Evolutionary conservation across 2,888 invertebrate genomes (phyloP).

Genomic region (Macrophya annulata): DNA sequence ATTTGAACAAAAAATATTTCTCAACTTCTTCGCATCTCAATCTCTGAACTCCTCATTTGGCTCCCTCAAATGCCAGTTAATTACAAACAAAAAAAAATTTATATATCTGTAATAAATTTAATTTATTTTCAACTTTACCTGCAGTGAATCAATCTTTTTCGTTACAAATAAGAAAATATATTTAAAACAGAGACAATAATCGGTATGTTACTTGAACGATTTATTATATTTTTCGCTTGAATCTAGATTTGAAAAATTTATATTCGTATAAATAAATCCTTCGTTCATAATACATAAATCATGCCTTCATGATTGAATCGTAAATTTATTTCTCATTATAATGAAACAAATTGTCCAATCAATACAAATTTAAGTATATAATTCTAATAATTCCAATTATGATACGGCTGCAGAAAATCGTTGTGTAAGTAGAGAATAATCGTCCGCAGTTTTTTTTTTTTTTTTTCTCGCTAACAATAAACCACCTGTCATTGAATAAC

Average conservation of each 20-base stretch:
- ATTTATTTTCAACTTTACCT: too few relatives aligned
- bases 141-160: background rate
- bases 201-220: background rate
- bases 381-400: background rate
- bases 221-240: background rate
- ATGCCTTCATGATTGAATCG: background rate
- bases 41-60: too few relatives aligned
- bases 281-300: background rate
- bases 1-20: background rate
- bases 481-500: slow-evolving; percentile 32
- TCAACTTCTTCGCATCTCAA: background rate
- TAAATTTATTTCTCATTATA: background rate
- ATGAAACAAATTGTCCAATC: background rate
- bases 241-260: background rate
- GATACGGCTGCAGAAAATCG: background rate
- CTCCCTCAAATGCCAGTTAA: too few relatives aligned
- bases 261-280: background rate
- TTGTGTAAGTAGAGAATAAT: background rate
- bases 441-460: too few relatives aligned
- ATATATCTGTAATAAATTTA: too few relatives aligned
- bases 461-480: background rate
- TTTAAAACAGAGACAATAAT: background rate
- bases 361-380: background rate
- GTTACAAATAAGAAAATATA: background rate
- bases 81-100: too few relatives aligned